A percentile compares a stretch with the other conserved stretches of the same genome.
Evolutionary conservation across 2,888 invertebrate species (phyloP).

Genomic region (Atethmia centrago): DNA sequence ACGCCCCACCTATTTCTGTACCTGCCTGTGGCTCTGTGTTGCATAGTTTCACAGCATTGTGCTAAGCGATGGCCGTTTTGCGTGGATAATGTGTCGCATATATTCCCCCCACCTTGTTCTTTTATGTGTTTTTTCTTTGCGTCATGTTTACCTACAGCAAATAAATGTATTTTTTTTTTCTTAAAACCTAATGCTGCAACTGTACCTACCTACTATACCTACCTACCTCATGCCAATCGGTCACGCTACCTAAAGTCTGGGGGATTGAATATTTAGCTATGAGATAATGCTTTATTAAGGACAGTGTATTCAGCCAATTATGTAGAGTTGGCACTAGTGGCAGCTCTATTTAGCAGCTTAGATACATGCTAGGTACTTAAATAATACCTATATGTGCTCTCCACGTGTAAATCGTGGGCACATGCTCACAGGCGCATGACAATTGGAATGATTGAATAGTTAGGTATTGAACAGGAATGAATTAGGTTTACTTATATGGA

Average conservation of each 20-base stretch:
- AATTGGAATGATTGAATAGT: constrained; percentile 2
- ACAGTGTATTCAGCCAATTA: constrained; percentile 1
- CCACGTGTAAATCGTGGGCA: constrained; percentile 28
- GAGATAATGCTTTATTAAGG: not conserved
- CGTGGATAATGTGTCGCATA: no score
- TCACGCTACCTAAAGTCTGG: not conserved
- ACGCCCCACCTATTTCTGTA: no score
- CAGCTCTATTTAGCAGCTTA: constrained; percentile 15
- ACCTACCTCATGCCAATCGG: not conserved
- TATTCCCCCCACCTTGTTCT: no score
- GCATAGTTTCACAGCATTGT: no score
- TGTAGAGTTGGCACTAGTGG: constrained; percentile 27
- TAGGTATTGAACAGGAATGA: not conserved
- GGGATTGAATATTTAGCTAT: constrained; percentile 11
- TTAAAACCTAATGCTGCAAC: not conserved
- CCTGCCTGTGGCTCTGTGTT: no score
- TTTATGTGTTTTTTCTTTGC: no score
- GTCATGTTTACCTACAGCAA: no score
- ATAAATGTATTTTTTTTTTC: no score
- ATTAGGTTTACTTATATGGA: constrained; percentile 14
- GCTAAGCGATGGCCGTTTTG: no score
- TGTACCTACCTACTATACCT: not conserved
- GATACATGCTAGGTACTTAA: not conserved
- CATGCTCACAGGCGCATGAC: not conserved
- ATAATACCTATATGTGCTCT: constrained; percentile 10